Evolutionary conservation across 2,888 invertebrate species (phyloP).

Genomic region (Thera obeliscata): DNA sequence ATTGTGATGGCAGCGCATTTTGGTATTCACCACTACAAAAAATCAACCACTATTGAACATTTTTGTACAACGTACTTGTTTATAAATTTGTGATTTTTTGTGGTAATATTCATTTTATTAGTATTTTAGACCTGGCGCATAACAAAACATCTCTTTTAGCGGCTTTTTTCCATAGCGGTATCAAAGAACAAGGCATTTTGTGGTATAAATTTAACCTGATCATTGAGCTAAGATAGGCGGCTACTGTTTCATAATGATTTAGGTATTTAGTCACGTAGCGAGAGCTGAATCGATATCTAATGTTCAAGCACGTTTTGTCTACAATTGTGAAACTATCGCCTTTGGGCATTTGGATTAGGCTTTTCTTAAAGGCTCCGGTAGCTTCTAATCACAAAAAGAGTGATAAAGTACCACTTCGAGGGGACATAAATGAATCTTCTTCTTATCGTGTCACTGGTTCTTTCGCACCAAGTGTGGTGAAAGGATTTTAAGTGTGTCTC

Average conservation of each 20-base stretch:
- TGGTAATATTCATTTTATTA: too few relatives aligned
- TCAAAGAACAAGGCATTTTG: neutral
- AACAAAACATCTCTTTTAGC: too few relatives aligned
- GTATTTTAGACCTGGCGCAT: too few relatives aligned
- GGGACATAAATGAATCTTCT: neutral
- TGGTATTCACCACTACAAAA: too few relatives aligned
- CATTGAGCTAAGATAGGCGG: conserved; percentile 29
- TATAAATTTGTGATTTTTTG: too few relatives aligned
- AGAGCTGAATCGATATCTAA: conserved; percentile 40
- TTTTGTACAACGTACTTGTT: too few relatives aligned
- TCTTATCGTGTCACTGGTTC: too few relatives aligned
- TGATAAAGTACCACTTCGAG: neutral
- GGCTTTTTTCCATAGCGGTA: too few relatives aligned
- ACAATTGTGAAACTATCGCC: conserved; percentile 54
- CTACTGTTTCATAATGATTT: conserved; percentile 43
- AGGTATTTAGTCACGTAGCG: conserved; percentile 45
- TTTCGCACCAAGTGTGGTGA: too few relatives aligned
- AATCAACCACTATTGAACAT: too few relatives aligned
- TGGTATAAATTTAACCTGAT: conserved; percentile 15
- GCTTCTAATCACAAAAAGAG: neutral
- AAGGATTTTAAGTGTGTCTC: too few relatives aligned
- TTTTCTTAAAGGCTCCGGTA: conserved; percentile 16
- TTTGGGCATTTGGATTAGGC: conserved; percentile 32
- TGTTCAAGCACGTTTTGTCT: conserved; percentile 47
- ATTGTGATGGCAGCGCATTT: too few relatives aligned